These are phyloP conservation scores for Eudemis profundana DNA, from an alignment of 2,888 invertebrate species.

Conservation along the genomic window DNA sequence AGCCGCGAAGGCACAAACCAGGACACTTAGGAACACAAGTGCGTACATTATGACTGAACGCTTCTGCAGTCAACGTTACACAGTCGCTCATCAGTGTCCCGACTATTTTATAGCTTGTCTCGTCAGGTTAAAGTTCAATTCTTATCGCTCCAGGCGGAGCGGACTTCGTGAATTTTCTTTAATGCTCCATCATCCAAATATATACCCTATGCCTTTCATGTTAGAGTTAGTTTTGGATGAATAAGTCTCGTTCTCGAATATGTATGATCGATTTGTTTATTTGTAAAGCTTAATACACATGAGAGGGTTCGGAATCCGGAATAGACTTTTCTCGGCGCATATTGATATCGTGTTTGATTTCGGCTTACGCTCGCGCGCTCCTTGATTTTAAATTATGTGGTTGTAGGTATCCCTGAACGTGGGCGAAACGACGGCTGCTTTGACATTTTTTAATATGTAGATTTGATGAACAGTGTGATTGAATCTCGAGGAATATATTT, in stretches of 20 bases:
- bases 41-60: conserved; percentile 58
- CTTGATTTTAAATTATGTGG: conserved; percentile 21
- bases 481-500: too few relatives aligned
- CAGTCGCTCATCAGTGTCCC: conserved; percentile 2
- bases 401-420: not conserved
- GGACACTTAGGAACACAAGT: conserved; percentile 55
- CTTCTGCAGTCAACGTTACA: conserved; percentile 17
- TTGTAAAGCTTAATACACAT: conserved; percentile 24
- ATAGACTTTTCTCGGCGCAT: conserved; percentile 14
- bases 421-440: too few relatives aligned
- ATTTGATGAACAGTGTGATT: too few relatives aligned
- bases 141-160: conserved; percentile 30
- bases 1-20: conserved; percentile 64
- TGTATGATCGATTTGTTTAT: conserved; percentile 22
- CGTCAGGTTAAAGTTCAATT: conserved; percentile 36
- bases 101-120: conserved; percentile 23
- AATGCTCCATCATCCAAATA: not conserved
- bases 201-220: not conserved
- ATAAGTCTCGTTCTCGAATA: not conserved
- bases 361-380: conserved; percentile 11
- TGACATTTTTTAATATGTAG: too few relatives aligned
- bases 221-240: not conserved
- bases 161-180: conserved; percentile 35
- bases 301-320: conserved; percentile 17
- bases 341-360: conserved; percentile 23